phyloP scores from a whole-genome alignment of 2,113 vertebrate genomes.

The Perca schrenkii region DNA sequence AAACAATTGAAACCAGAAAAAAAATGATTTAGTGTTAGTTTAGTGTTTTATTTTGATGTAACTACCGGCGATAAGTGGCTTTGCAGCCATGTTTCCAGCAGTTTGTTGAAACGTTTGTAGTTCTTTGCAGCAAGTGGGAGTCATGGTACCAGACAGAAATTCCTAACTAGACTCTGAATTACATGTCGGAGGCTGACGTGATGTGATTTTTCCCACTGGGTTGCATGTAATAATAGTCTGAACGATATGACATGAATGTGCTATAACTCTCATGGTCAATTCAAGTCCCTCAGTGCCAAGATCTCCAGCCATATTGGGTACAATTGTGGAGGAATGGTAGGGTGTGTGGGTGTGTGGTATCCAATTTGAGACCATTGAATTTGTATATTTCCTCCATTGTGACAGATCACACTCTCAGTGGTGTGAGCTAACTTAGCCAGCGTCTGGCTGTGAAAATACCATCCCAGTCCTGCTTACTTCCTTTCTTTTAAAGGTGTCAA shows the following conservation, averaged over 20 bases:
- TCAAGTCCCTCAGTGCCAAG: not conserved
- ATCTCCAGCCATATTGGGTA: not conserved
- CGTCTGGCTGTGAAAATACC: conserved; percentile 36
- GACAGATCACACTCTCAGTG: conserved; percentile 31
- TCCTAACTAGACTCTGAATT: not conserved
- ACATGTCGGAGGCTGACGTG: not conserved
- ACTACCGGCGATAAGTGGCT: not conserved
- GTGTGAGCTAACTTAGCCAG: conserved; percentile 37
- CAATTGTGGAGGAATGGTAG: not conserved
- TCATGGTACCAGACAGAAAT: not conserved
- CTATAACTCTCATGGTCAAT: conserved; percentile 3
- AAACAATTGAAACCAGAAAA: not conserved
- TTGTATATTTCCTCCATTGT: conserved; percentile 21
- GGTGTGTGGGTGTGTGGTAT: not conserved
- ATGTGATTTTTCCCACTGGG: not conserved
- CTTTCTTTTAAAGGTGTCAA: conserved; percentile 39
- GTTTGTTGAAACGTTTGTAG: not conserved
- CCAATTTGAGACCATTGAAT: conserved; percentile 8
- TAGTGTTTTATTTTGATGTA: not conserved
- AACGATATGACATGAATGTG: not conserved
- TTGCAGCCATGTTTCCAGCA: not conserved
- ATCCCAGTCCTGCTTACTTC: conserved; percentile 18
- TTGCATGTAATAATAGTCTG: not conserved
- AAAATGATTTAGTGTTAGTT: not conserved
- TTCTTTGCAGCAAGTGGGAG: not conserved